A percentile compares a stretch with the other conserved stretches of the same genome.
phyloP scores from a whole-genome alignment of 2,797 vertebrate species.

The Phrynocephalus guinanensis region DNA sequence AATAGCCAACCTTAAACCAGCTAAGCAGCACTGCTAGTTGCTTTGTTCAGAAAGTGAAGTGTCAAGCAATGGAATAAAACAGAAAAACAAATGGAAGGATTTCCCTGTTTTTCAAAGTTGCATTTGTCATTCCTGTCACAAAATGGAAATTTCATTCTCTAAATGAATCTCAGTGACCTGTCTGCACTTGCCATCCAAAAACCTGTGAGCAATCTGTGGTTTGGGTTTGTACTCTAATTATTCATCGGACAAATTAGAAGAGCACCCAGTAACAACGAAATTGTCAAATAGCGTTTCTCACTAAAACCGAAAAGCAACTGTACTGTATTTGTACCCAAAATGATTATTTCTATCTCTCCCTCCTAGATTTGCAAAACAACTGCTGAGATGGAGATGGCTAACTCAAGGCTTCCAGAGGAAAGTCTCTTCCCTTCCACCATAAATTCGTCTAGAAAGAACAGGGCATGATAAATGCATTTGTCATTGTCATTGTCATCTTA shows the following conservation, averaged over 20 bases:
- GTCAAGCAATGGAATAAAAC: not conserved
- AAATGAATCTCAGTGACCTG: no score
- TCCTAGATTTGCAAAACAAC: not conserved
- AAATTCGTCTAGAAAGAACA: not conserved
- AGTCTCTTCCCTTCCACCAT: not conserved
- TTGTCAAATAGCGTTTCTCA: no score
- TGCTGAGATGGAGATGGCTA: not conserved
- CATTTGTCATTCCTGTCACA: no score
- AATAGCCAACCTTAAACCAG: not conserved
- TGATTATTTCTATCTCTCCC: not conserved
- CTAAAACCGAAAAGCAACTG: no score
- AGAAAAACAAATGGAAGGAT: not conserved
- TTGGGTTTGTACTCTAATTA: no score
- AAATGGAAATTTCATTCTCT: no score
- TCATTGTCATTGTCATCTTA: no score
- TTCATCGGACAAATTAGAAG: no score
- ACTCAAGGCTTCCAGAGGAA: not conserved
- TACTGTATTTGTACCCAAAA: not conserved
- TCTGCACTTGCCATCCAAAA: no score
- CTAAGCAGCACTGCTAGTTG: not conserved
- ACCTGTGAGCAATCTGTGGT: no score
- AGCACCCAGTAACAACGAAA: no score
- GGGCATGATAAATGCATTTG: not conserved
- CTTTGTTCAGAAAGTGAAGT: not conserved
- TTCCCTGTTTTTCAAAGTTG: no score